Conservation (phyloP, 2,113 vertebrate species). For the Tursiops truncatus region DNA sequence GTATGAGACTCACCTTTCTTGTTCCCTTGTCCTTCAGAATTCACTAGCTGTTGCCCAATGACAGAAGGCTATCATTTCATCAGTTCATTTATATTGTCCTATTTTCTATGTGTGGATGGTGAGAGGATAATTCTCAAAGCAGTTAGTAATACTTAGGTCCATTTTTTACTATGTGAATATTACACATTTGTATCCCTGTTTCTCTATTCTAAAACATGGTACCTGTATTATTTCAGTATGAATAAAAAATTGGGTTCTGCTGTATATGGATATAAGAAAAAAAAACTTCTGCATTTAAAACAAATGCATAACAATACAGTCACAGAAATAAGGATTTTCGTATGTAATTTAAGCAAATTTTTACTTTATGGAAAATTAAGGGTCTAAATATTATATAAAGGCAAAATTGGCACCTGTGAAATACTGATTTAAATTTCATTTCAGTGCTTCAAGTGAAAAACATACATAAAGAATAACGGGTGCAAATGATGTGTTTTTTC, state of each 20-base stretch:
- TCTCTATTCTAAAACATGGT: not conserved
- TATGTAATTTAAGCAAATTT: not conserved
- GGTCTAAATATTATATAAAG: not conserved
- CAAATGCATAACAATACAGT: not conserved
- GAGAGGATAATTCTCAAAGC: not conserved
- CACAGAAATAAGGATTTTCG: not conserved
- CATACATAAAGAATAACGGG: not conserved
- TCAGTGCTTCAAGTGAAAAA: constrained; percentile 7
- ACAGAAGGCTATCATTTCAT: not conserved
- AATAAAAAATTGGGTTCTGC: not conserved
- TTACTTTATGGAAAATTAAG: constrained; percentile 18
- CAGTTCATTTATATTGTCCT: not conserved
- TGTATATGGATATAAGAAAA: not conserved
- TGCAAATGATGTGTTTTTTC: not conserved
- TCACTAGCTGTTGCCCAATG: not conserved
- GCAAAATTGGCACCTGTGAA: constrained; percentile 44
- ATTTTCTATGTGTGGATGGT: not conserved
- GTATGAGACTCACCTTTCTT: not conserved
- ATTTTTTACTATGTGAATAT: not conserved
- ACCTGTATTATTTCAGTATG: not conserved
- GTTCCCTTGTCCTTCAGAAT: not conserved
- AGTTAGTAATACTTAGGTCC: not conserved
- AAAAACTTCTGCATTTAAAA: not conserved
- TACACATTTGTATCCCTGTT: not conserved
- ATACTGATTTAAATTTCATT: constrained; percentile 41